Evolutionary conservation across 1,140 invertebrate genomes (phyloP).

Genomic region (Apis florea): DNA sequence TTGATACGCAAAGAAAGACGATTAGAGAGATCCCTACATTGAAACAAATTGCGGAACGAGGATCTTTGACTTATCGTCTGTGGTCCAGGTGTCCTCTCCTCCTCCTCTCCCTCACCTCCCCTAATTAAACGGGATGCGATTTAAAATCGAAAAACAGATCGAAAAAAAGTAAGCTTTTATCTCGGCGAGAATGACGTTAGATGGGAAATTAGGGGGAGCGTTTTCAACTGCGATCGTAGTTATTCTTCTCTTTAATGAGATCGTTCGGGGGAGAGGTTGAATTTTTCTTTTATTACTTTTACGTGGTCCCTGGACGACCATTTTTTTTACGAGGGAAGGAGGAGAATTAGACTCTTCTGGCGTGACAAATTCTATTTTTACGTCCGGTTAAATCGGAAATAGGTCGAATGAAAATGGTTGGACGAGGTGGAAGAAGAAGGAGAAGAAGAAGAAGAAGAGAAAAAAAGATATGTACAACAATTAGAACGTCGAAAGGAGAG

Average conservation of each 20-base stretch:
- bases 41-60: conserved; percentile 31
- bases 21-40: conserved; percentile 15
- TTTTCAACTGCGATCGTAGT: conserved; percentile 2
- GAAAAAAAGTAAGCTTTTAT: background rate
- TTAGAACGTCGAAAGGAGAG: background rate
- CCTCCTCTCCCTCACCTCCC: no score
- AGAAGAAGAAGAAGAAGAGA: background rate
- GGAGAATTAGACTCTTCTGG: no score
- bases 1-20: conserved; percentile 17
- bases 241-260: conserved; percentile 15
- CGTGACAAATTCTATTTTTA: background rate
- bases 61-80: background rate
- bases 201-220: background rate
- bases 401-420: background rate
- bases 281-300: conserved; percentile 5
- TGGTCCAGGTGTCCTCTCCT: no score
- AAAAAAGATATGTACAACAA: background rate
- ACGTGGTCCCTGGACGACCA: background rate
- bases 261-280: background rate
- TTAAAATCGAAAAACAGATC: background rate
- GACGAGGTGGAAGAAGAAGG: no score
- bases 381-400: no score
- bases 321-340: background rate
- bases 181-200: background rate
- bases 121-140: background rate